Evolutionary conservation across 1,140 invertebrate species (phyloP).

Genomic region (Capitella teleta): DNA sequence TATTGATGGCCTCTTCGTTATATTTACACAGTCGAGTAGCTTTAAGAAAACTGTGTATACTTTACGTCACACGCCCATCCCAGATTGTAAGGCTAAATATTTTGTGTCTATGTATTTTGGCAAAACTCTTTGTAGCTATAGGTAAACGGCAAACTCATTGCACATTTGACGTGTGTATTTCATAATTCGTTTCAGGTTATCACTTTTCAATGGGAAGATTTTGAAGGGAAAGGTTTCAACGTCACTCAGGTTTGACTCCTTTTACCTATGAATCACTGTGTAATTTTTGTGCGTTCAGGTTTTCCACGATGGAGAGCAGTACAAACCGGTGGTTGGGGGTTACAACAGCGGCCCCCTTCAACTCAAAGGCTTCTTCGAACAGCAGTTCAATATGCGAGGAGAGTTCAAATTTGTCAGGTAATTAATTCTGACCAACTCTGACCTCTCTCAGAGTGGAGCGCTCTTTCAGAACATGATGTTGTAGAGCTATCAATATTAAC

Average conservation of each 20-base stretch:
- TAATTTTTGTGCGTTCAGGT: slow-evolving; percentile 21
- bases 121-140: not conserved
- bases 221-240: slow-evolving; percentile 8
- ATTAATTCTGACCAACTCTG: too few relatives aligned
- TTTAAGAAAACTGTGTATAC: not conserved
- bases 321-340: slow-evolving; percentile 37
- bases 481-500: too few relatives aligned
- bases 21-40: not conserved
- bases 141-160: not conserved
- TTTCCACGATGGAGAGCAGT: slow-evolving; percentile 38
- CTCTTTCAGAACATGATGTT: too few relatives aligned
- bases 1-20: not conserved
- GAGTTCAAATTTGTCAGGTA: slow-evolving; percentile 41
- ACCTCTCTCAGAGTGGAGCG: too few relatives aligned
- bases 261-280: not conserved
- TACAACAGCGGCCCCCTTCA: slow-evolving; percentile 16
- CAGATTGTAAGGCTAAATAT: not conserved
- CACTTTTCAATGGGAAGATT: slow-evolving; percentile 7
- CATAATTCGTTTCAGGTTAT: slow-evolving; percentile 6
- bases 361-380: slow-evolving; percentile 24
- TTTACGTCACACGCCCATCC: not conserved
- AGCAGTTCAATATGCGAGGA: slow-evolving; percentile 35
- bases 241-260: slow-evolving; percentile 12
- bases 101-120: not conserved
- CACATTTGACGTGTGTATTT: not conserved